Base-by-base conservation (phyloP, 2,888 invertebrate genomes). In the Mystacides longicornis region DNA sequence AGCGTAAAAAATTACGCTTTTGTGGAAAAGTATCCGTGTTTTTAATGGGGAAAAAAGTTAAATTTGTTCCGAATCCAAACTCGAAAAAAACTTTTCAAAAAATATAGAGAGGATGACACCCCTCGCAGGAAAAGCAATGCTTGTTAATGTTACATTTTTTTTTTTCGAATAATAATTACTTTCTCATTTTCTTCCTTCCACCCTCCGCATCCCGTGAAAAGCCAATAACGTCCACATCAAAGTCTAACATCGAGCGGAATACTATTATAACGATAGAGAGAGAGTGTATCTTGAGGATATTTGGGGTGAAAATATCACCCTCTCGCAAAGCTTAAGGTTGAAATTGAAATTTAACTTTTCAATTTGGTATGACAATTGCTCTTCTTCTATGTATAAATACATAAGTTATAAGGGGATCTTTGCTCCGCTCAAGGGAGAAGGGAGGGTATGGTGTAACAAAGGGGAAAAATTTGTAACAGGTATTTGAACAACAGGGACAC, bases 271-370 rank as follows among this genome's bases (percentile, higher is more conserved):
- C 37, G 11, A 27, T 11, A 37, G 16, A 16, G 37, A 37, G n/a
- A n/a, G 37, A 37, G n/a, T 7, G 37, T 37, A 37, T 37, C 37
- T 37, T 37, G 16, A 14, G 37, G 14, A 27, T 19, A 55, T 48
- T 43, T 7, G 48, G 23, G 48, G 48, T n/a, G 22, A 22, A 19
- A 51, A 31, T 27, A 23, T 19, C 51, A 22, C 48, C n/a, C 55
- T 48, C 43, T 23, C 45, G 45, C 48, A 21, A 23, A 49, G 27
- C 33, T 49, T 20, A 46, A 53, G 59, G 49, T 43, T 51, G 57
- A 55, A 61, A 61, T 61, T 61, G 61, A 61, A 61, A 61, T 61
- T 61, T 61, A 61, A 61, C 61, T 61, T 61, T 61, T 61, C 61
- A 61, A 61, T 61, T 61, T 57, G 58, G 59, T 54, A 61, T 61